Percentiles rank a stretch among this genome's conserved stretches.
Conservation (phyloP, 2,113 vertebrate species). For the Sebastes fasciatus region DNA sequence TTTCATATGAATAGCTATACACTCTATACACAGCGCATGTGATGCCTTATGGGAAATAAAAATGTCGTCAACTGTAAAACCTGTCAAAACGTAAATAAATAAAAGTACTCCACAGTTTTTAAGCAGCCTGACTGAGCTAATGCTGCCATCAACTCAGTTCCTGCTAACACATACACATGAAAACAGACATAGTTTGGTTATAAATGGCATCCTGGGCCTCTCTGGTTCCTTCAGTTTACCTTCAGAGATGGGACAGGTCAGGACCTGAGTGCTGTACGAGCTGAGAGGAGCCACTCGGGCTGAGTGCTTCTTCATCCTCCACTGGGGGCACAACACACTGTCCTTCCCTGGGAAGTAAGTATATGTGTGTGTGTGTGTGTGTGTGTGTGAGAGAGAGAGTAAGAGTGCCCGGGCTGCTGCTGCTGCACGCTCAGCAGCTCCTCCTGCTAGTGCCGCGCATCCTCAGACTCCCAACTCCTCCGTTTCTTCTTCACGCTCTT, state of each 20-base stretch:
- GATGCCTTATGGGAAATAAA: constrained; percentile 2
- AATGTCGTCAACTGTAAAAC: not conserved
- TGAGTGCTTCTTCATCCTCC: constrained; percentile 91
- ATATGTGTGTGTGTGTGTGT: constrained; percentile 43
- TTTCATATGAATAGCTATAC: not conserved
- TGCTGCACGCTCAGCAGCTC: constrained; percentile 75
- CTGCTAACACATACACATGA: constrained; percentile 26
- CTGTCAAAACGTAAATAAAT: not conserved
- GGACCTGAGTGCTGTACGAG: constrained; percentile 85
- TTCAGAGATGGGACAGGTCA: constrained; percentile 84
- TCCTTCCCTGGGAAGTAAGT: constrained; percentile 70
- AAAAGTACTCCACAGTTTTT: not conserved
- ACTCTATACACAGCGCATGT: not conserved
- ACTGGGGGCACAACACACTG: constrained; percentile 66
- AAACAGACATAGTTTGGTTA: not conserved
- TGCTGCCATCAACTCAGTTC: not conserved
- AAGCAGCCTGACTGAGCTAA: not conserved
- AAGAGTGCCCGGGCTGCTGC: constrained; percentile 40
- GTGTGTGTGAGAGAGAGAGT: constrained; percentile 18
- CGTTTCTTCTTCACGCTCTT: constrained; percentile 55
- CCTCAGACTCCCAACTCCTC: constrained; percentile 65
- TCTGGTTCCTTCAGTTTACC: constrained; percentile 65
- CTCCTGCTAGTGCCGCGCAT: constrained; percentile 71
- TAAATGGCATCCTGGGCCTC: constrained; percentile 5
- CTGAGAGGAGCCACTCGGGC: constrained; percentile 87